Base-by-base conservation (phyloP, 35 echinoderm and acorn worm species). In the Eucidaris tribuloides region DNA sequence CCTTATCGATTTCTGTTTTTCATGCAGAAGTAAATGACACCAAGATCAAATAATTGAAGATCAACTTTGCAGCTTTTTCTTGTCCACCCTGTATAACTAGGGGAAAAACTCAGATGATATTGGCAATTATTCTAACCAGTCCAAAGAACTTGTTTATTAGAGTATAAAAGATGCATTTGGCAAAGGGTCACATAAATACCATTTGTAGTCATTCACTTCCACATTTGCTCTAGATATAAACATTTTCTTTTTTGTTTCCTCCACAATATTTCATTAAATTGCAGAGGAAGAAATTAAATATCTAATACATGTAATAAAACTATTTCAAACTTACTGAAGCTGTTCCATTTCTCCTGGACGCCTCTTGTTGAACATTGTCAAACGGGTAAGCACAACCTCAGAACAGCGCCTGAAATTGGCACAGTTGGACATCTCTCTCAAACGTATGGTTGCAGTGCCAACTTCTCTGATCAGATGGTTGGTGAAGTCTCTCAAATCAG, bases 351-450 rank as follows among this genome's bases (percentile, higher is more conserved):
- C 80, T 11, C 80, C 80, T 65, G 80, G 23, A 34, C 54, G 19
- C 57, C 80, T 27, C 35, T 64, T 82, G 52, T 82, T 82, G 80
- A 82, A 82, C 14, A 42, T 64, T 25, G 52, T 82, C n/a, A 82
- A 36, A 0, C 80, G 80, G n/a, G 80, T 42, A 31, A 82, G 80
- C 19, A 82, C 80, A 5, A 82, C 32, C 35, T 60, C 23, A 24
- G 22, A 7, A 58, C 52, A 64, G 23, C 80, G 33, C 0, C 80
- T 27, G 42, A 30, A 82, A 23, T 17, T 65, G 5, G 15, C 22
- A 33, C 54, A 32, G 24, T 17, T 44, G 46, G 41, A 18, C 56
- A 54, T 14, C 19, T 60, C 3, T 27, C 45, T 42, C 5, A 58
- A 33, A 17, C 31, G 20, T 2, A 37, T 18, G 13, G 29, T 5